Base-by-base conservation (phyloP, 2,888 invertebrate species). In the Philopedon plagiatum region DNA sequence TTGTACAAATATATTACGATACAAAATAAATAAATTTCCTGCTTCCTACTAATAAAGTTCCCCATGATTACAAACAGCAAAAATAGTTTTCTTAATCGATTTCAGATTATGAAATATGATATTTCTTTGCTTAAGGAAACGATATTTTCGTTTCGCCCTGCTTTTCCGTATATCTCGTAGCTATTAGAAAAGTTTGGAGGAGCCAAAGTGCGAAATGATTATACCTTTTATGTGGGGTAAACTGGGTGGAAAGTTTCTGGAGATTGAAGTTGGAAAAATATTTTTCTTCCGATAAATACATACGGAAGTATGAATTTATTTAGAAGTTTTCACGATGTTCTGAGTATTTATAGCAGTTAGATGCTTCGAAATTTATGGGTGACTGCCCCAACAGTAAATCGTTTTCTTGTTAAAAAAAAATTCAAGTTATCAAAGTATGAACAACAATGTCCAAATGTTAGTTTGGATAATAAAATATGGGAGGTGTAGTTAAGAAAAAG, bases 121-220 rank as follows among this genome's bases (percentile, higher is more conserved):
- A 54, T 54, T 54, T 54, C 29, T 54, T 29, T 54, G 51, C 29
- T 9, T 54, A 58, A 23, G 37, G 15, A 58, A 58, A 23, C 21
- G 39, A 29, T 65, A 65, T 65, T 65, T 65, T 56, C 64, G 39
- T 57, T 57, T 37, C 58, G 23, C 58, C 37, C 23, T 15, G 57
- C 32, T 56, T 57, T 57, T 56, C 44, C 65, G 19, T 56, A 54
- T 57, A 57, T 56, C 57, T 44, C 65, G 7, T 32, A 18, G 34
- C 65, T 56, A 65, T 65, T 65, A 65, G 65, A 65, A 65, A 65
- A 65, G 57, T 65, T 65, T 41, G 29, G 56, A 56, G 29, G 58
- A 44, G 58, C 66, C 58, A 66, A 66, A 66, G 66, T 58, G 65
- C 65, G 56, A 65, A 65, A 66, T 58, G 58, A 66, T 66, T 66